A percentile compares a stretch with the other conserved stretches of the same genome.
These are phyloP conservation scores for Drosophila sordidapex DNA, from an alignment of 2,888 invertebrate species.

Conservation along the genomic window DNA sequence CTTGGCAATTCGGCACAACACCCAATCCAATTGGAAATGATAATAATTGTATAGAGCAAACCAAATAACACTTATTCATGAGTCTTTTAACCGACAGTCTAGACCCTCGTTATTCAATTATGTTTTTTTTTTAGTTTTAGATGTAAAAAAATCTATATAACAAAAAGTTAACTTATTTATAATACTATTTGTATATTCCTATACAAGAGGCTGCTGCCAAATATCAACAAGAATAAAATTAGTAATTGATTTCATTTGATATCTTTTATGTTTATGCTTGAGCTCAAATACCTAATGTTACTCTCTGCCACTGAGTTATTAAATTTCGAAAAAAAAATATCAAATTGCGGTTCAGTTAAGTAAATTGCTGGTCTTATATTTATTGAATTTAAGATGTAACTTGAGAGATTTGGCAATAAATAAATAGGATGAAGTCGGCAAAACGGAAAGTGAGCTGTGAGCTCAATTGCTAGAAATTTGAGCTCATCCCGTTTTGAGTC, in stretches of 20 bases:
- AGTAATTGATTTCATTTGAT: neutral
- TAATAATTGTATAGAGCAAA: neutral
- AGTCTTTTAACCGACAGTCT: no score
- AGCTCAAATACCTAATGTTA: slow-evolving; percentile 23
- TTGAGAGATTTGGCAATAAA: slow-evolving; percentile 27
- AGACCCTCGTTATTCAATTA: neutral
- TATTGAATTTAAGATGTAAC: slow-evolving; percentile 68
- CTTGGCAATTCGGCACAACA: slow-evolving; percentile 1
- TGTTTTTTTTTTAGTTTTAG: neutral
- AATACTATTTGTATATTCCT: neutral
- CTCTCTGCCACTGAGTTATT: slow-evolving; percentile 24
- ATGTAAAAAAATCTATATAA: neutral
- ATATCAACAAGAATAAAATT: neutral
- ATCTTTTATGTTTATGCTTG: neutral
- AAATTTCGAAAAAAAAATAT: slow-evolving; percentile 42
- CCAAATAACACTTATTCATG: neutral
- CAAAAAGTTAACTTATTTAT: neutral
- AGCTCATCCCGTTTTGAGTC: slow-evolving; percentile 37
- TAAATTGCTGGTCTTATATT: slow-evolving; percentile 52
- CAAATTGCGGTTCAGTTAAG: slow-evolving; percentile 34
- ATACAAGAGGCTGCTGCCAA: neutral
- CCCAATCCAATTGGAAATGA: neutral
- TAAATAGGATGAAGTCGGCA: slow-evolving; percentile 7
- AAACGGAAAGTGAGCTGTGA: neutral
- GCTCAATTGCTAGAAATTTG: slow-evolving; percentile 29